Evolutionary conservation across 2,888 invertebrate genomes (phyloP).

Genomic region (Sialis lutaria): DNA sequence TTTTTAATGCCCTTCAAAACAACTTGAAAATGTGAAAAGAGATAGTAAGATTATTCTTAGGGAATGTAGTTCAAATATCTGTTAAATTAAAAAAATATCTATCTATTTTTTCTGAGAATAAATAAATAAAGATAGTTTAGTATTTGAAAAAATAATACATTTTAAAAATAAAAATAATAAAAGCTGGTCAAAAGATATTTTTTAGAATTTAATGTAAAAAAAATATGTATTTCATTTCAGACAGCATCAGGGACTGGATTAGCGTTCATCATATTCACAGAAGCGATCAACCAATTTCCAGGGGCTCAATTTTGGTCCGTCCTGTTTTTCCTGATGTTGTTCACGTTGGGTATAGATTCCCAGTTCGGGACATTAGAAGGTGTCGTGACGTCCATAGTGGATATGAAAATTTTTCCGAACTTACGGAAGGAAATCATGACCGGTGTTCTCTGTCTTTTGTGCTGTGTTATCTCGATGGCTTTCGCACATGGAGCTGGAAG

Average conservation of each 20-base stretch:
- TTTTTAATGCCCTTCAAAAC: too few species aligned
- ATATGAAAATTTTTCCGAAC: slow-evolving; percentile 86
- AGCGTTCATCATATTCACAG: slow-evolving; percentile 94
- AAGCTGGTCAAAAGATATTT: too few species aligned
- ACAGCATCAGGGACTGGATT: slow-evolving; percentile 91
- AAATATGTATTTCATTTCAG: slow-evolving; percentile 31
- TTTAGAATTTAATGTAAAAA: not conserved
- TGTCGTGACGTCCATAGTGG: slow-evolving; percentile 87
- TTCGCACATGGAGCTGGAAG: slow-evolving; percentile 89
- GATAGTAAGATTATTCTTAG: too few species aligned
- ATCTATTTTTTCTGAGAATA: too few species aligned
- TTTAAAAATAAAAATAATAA: too few species aligned
- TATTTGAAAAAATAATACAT: not conserved
- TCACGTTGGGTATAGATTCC: slow-evolving; percentile 90
- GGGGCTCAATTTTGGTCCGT: slow-evolving; percentile 93
- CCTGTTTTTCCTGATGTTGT: slow-evolving; percentile 91
- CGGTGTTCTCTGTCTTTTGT: slow-evolving; percentile 60
- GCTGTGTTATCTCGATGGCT: slow-evolving; percentile 72
- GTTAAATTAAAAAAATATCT: too few species aligned
- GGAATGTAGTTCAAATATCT: too few species aligned
- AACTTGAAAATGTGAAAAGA: too few species aligned
- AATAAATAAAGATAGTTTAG: not conserved
- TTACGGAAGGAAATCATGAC: slow-evolving; percentile 77
- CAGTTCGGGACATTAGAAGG: slow-evolving; percentile 94
- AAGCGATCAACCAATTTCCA: slow-evolving; percentile 95